Evolutionary conservation across 2,797 vertebrate genomes (phyloP), one percentile per base, ranked within the genome.

Genomic region (Chlorospingus flavigularis): DNA sequence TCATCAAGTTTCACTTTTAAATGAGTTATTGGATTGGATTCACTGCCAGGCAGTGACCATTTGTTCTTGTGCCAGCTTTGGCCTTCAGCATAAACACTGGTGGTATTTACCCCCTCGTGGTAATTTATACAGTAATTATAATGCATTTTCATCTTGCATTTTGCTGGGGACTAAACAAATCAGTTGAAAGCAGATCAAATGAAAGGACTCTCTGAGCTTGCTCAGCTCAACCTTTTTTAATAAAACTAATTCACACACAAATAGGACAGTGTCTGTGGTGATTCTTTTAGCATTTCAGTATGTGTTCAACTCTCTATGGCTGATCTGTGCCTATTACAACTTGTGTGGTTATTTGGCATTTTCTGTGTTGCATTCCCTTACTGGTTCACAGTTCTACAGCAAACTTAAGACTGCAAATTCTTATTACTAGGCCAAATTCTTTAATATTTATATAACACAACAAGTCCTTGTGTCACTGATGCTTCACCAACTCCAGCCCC

Each of bases 1-100:
- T 80, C 82, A 80, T 88, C 91, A 92, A 72, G 58, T 72, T 88
- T 77, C 82, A 94, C 72, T 90, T 95, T 85, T 88, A 92, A 94
- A 95, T 80, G 76, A 92, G 54, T 94, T 92, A 92, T 9, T 79
- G 91, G 78, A 67, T 53, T 88, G 78, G 65, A 89, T 79, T 94
- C 78, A 67, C 24, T 63, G 81, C 60, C 81, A 92, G 63, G 45
- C 67, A 74, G 67, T 76, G 78, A 92, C 92, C 71, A 79, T 93
- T 96, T 92, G 77, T 87, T 92, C 91, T 73, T 79, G 77, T 71
- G 84, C 81, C 92, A 94, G 78, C 71, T 71, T n/a, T 83, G 89
- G 91, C 89, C 92, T 91, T 96, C 75, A 89, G 81, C 84, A 94
- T 70, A 92, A 94, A 93, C 92, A 85, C 0, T 50, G 40, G 48